Percentiles rank a stretch among this genome's conserved stretches.
These are phyloP conservation scores for Subacronicta megacephala DNA, from an alignment of 2,888 invertebrate genomes.

Conservation along the genomic window DNA sequence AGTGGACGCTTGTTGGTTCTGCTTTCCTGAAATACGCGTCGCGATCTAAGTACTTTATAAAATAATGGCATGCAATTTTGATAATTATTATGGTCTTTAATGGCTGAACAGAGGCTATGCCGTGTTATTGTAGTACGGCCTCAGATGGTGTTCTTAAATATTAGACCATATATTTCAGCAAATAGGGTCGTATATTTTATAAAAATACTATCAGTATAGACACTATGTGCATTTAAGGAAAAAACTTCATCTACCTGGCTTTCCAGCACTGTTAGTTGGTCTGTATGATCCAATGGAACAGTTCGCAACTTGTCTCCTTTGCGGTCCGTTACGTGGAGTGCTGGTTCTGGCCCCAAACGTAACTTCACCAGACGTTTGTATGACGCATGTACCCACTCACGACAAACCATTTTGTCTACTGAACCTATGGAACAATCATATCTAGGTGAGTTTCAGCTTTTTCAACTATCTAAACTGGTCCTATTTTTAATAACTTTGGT, in stretches of 20 bases:
- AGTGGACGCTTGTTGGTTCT: conserved; percentile 94
- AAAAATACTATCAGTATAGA: too few species aligned
- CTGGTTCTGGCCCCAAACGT: conserved; percentile 96
- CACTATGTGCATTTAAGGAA: too few species aligned
- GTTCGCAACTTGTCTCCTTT: conserved; percentile 97
- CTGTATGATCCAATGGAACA: conserved; percentile 93
- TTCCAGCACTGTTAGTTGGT: conserved; percentile 95
- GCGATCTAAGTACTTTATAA: neutral
- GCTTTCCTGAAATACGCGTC: conserved; percentile 83
- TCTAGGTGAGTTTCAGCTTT: too few species aligned
- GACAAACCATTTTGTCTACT: conserved; percentile 97
- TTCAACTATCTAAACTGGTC: too few species aligned
- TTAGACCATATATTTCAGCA: too few species aligned
- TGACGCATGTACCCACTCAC: conserved; percentile 98
- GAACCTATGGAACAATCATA: conserved; percentile 81
- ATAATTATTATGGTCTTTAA: too few species aligned
- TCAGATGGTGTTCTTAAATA: too few species aligned
- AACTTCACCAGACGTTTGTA: conserved; percentile 96
- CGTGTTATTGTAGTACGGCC: too few species aligned
- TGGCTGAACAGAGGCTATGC: too few species aligned
- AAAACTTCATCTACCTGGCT: conserved; percentile 91
- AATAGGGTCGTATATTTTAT: too few species aligned
- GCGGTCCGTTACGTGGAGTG: conserved; percentile 95
- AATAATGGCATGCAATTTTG: too few species aligned
- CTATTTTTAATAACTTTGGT: neutral